Evolutionary conservation across 2,888 invertebrate species (phyloP).

Genomic region (Uropetala carovei): DNA sequence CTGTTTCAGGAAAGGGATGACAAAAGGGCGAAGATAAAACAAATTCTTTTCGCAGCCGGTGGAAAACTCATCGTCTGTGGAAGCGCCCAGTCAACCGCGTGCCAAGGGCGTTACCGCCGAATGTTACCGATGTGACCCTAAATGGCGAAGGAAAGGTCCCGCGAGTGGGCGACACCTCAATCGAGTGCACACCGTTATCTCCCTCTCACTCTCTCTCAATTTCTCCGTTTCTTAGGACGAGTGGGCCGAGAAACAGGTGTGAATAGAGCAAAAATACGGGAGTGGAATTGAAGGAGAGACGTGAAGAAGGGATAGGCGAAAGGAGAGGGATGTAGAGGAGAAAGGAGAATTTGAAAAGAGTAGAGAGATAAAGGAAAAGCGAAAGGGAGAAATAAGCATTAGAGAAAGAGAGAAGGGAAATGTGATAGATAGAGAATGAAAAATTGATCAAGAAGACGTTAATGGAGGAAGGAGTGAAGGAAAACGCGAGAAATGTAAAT

Average conservation of each 20-base stretch:
- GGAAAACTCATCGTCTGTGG: background rate
- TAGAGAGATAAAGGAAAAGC: background rate
- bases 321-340: too few relatives aligned
- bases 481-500: background rate
- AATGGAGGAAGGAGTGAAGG: background rate
- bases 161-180: background rate
- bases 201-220: background rate
- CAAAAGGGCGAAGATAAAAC: too few relatives aligned
- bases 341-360: too few relatives aligned
- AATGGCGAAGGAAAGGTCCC: background rate
- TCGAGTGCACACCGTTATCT: background rate
- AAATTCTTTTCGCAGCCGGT: too few relatives aligned
- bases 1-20: too few relatives aligned
- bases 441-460: background rate
- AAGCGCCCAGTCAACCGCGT: background rate
- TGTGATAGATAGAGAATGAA: background rate
- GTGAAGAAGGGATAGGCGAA: background rate
- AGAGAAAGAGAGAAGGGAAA: background rate
- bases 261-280: background rate
- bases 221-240: background rate
- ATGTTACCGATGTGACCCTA: background rate
- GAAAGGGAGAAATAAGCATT: too few relatives aligned
- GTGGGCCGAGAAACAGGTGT: background rate
- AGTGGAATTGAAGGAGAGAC: too few relatives aligned
- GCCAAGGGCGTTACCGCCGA: background rate